These are phyloP conservation scores for Nineta flava DNA, from an alignment of 2,888 invertebrate species.

Conservation along the genomic window DNA sequence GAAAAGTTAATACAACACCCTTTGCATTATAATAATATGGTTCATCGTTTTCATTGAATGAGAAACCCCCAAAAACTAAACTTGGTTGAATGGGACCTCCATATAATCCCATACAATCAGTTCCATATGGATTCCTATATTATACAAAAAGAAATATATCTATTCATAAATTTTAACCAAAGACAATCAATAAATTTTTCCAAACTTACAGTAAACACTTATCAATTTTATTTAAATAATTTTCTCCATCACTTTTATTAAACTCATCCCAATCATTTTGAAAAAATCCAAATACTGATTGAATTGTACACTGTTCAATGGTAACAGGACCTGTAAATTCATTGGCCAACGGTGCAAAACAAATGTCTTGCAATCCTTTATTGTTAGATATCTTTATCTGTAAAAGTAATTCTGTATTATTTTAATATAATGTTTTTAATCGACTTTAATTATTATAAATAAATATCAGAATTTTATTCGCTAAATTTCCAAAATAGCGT, in stretches of 20 bases:
- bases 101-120: constrained; percentile 62
- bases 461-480: no score
- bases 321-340: constrained; percentile 38
- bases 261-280: constrained; percentile 39
- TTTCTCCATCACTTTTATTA: constrained; percentile 12
- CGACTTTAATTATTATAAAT: no score
- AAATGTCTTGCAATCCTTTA: constrained; percentile 48
- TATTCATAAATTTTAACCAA: constrained; percentile 4
- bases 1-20: constrained; percentile 59
- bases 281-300: constrained; percentile 70
- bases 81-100: constrained; percentile 82
- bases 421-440: no score
- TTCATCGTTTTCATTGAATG: constrained; percentile 23
- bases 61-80: constrained; percentile 69
- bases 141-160: background rate
- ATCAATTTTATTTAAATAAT: constrained; percentile 36
- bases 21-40: constrained; percentile 40
- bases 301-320: constrained; percentile 55
- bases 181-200: constrained; percentile 1
- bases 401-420: background rate
- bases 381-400: constrained; percentile 21
- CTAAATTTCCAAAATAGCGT: no score
- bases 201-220: constrained; percentile 29
- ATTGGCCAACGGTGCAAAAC: constrained; percentile 66
- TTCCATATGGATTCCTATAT: constrained; percentile 36